Evolutionary conservation across 2,888 invertebrate species (phyloP).

Genomic region (Sisyra terminalis): DNA sequence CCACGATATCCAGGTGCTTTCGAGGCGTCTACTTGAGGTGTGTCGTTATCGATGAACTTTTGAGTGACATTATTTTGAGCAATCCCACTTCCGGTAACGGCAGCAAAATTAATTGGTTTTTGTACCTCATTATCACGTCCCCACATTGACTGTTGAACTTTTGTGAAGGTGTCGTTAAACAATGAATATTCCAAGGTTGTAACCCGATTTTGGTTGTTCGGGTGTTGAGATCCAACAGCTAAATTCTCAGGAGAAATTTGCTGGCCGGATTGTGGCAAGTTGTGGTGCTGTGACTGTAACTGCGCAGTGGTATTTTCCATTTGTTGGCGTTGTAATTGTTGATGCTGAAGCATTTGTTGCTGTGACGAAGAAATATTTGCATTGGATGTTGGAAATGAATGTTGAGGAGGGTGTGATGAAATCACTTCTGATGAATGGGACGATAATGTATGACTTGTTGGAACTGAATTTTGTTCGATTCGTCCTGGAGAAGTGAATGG

Average conservation of each 20-base stretch:
- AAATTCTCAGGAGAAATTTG: slow-evolving; percentile 2
- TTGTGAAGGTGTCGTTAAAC: slow-evolving; percentile 61
- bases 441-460: slow-evolving; percentile 23
- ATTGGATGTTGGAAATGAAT: background rate
- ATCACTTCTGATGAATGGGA: slow-evolving; percentile 21
- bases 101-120: slow-evolving; percentile 53
- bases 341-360: background rate
- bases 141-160: slow-evolving; percentile 47
- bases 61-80: slow-evolving; percentile 22
- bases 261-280: background rate
- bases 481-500: slow-evolving; percentile 14
- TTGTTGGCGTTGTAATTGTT: background rate
- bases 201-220: slow-evolving; percentile 7
- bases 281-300: slow-evolving; percentile 16
- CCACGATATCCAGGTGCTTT: slow-evolving; percentile 87
- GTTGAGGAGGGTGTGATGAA: slow-evolving; percentile 17
- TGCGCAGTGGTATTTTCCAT: background rate
- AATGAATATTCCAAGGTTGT: slow-evolving; percentile 69
- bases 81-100: slow-evolving; percentile 41
- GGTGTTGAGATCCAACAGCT: slow-evolving; percentile 12
- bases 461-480: slow-evolving; percentile 15
- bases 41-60: slow-evolving; percentile 35
- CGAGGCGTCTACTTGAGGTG: slow-evolving; percentile 57
- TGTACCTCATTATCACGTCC: slow-evolving; percentile 35
- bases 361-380: background rate